A percentile compares a stretch with the other conserved stretches of the same genome.
Conservation (phyloP, 1,140 invertebrate genomes). For the Neotoxoptera formosana region DNA sequence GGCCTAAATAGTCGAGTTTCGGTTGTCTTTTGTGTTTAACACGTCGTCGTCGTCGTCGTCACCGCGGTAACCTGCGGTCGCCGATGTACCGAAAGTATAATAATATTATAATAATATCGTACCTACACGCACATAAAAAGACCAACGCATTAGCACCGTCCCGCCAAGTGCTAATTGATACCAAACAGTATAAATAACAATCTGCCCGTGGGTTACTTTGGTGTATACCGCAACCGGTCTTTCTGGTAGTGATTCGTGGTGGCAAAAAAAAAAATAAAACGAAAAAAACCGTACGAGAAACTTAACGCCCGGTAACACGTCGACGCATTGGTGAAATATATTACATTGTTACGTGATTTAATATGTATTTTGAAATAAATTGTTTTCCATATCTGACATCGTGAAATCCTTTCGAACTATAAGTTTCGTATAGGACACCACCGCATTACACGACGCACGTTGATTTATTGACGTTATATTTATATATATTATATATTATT, state of each 20-base stretch:
- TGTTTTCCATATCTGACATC: not conserved
- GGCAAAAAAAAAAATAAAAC: constrained; percentile 22
- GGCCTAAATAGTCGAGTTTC: constrained; percentile 40
- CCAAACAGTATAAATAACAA: constrained; percentile 53
- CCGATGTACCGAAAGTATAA: constrained; percentile 21
- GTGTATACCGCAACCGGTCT: constrained; percentile 52
- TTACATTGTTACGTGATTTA: constrained; percentile 42
- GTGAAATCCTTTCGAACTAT: not conserved
- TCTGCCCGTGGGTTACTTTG: constrained; percentile 53
- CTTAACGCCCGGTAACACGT: constrained; percentile 12
- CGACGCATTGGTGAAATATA: constrained; percentile 31
- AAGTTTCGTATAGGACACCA: not conserved
- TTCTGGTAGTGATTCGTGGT: not conserved
- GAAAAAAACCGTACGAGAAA: not conserved
- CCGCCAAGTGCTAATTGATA: constrained; percentile 56
- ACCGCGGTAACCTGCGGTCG: not conserved
- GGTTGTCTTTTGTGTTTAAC: constrained; percentile 12
- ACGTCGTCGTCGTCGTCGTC: not conserved
- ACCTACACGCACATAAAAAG: constrained; percentile 19
- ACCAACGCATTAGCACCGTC: constrained; percentile 50
- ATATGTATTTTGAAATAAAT: constrained; percentile 33
- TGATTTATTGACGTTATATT: not conserved
- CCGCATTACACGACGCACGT: not conserved
- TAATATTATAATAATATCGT: constrained; percentile 32
- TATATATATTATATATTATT: no score